Evolutionary conservation across 2,797 vertebrate genomes (phyloP), one percentile per base, ranked within the genome.

Genomic region (Miopithecus talapoin): DNA sequence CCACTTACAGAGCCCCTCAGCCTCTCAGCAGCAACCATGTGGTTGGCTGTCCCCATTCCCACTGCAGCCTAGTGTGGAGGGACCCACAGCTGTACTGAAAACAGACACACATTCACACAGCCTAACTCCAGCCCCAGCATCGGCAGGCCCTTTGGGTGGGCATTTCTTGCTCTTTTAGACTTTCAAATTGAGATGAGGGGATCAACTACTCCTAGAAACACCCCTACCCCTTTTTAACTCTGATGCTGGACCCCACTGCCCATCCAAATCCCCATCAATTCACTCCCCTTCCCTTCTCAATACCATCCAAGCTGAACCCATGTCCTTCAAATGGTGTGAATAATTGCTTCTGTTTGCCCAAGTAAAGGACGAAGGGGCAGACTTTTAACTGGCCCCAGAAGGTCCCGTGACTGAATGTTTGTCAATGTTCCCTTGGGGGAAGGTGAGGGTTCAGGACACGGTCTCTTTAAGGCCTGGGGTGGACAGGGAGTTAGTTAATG

Each of bases 401-500:
- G 53, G 89, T 96, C 28, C 61, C 3, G 8, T 61, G 41, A 91
- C 61, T 89, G 83, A 84, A 94, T 88, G 83, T 87, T 94, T 88
- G 70, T 89, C 80, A 81, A n/a, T 43, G 46, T 76, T 26, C 57
- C 87, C 87, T 84, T 88, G 36, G 72, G 53, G 33, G 16, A 85
- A 83, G 33, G 26, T 41, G 36, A 92, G 46, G 75, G 61, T 64
- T 97, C 86, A 81, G 64, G 36, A 95, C 87, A 76, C 93, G 96
- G 95, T 89, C 70, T 93, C 94, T 95, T 96, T 97, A 98, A 97
- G 85, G 46, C 64, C 64, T 86, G 26, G 24, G n/a, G 85, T 90
- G 22, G 90, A 95, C 90, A 97, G 74, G 59, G 85, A 95, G 81
- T 95, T 95, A 84, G 89, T 97, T 97, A 98, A 96, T 91, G 76